phyloP scores from a whole-genome alignment of 2,797 vertebrate species.

The Aulostomus chinensis region DNA sequence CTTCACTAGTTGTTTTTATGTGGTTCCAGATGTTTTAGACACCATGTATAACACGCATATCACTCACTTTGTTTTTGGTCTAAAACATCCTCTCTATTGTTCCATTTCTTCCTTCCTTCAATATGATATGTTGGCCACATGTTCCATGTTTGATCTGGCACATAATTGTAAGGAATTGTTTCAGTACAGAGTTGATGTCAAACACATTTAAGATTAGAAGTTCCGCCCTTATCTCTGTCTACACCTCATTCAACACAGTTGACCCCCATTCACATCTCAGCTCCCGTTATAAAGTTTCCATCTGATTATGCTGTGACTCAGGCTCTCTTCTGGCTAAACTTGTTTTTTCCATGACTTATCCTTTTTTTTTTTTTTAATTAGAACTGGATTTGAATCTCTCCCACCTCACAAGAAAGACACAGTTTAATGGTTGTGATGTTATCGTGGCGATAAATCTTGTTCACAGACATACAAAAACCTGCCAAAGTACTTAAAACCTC shows the following conservation, averaged over 20 bases:
- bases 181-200: constrained; percentile 26
- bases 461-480: too few species aligned
- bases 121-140: constrained; percentile 29
- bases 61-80: constrained; percentile 15
- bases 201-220: constrained; percentile 30
- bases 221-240: constrained; percentile 20
- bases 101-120: constrained; percentile 13
- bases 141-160: constrained; percentile 46
- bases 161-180: constrained; percentile 24
- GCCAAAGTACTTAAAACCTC: too few species aligned
- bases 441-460: too few species aligned
- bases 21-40: constrained; percentile 31
- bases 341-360: not conserved
- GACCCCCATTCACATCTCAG: constrained; percentile 13
- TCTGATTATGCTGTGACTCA: not conserved
- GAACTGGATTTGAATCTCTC: too few species aligned
- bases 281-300: constrained; percentile 14
- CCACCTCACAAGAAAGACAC: too few species aligned
- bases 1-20: not conserved
- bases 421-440: too few species aligned
- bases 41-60: constrained; percentile 13
- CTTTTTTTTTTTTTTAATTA: not conserved
- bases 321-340: not conserved
- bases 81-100: constrained; percentile 31
- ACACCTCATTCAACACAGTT: constrained; percentile 11